Conservation (phyloP, 2,797 vertebrate genomes). For the Macropus fuliginosus region DNA sequence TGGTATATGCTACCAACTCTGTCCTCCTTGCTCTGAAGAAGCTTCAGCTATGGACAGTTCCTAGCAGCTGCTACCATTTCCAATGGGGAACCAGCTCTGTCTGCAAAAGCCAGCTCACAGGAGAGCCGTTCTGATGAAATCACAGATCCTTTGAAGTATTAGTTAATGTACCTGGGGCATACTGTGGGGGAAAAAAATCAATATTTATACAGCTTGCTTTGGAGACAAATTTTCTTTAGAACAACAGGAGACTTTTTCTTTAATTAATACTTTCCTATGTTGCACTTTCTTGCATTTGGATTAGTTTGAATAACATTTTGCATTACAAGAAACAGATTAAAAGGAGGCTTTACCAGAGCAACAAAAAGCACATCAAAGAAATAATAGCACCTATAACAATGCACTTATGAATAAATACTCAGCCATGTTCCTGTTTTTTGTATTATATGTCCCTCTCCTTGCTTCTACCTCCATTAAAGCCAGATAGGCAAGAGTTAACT, state of each 20-base stretch:
- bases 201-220: constrained; percentile 77
- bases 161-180: constrained; percentile 73
- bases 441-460: not conserved
- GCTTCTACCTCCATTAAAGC: not conserved
- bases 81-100: not conserved
- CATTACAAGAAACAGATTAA: not conserved
- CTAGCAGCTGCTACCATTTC: not conserved
- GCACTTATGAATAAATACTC: not conserved
- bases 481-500: not conserved
- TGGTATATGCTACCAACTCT: not conserved
- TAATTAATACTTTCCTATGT: constrained; percentile 60
- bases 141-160: not conserved
- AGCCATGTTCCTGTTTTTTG: not conserved
- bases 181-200: constrained; percentile 37
- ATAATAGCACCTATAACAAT: not conserved
- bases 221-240: constrained; percentile 68
- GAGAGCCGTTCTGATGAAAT: not conserved
- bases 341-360: constrained; percentile 42
- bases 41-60: not conserved
- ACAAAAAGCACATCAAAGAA: constrained; percentile 15
- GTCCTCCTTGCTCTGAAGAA: not conserved
- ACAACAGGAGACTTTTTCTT: constrained; percentile 59
- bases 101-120: not conserved
- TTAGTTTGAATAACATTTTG: constrained; percentile 51
- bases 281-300: constrained; percentile 61